Conservation (phyloP, 2,113 vertebrate genomes). For the Corydoras maculifer region DNA sequence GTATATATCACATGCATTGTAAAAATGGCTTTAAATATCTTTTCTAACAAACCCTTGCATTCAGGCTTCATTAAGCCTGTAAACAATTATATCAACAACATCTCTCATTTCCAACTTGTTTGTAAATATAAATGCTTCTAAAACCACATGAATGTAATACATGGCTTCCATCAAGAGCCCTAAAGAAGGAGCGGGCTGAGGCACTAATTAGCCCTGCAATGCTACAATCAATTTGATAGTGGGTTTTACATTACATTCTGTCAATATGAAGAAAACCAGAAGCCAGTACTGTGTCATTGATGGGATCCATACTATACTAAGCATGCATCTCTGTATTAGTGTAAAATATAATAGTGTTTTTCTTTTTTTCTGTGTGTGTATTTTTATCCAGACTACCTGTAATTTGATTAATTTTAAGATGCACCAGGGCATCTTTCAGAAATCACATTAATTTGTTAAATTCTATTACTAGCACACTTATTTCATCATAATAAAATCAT, state of each 20-base stretch:
- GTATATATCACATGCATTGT: too few species aligned
- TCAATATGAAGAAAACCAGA: slow-evolving; percentile 50
- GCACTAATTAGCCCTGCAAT: slow-evolving; percentile 48
- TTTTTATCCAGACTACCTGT: too few species aligned
- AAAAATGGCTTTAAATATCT: too few species aligned
- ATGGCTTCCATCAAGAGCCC: slow-evolving; percentile 33
- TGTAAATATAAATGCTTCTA: slow-evolving; percentile 31
- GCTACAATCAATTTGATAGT: slow-evolving; percentile 50
- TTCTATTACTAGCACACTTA: too few species aligned
- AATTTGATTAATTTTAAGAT: too few species aligned
- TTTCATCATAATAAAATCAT: too few species aligned
- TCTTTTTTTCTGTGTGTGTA: too few species aligned
- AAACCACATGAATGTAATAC: slow-evolving; percentile 34
- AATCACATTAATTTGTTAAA: too few species aligned
- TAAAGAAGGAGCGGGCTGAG: slow-evolving; percentile 30
- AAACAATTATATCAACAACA: neutral
- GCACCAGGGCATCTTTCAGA: too few species aligned
- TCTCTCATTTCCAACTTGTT: slow-evolving; percentile 12
- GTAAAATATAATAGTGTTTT: too few species aligned
- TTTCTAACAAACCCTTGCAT: too few species aligned
- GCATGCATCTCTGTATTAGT: neutral
- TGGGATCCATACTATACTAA: slow-evolving; percentile 22
- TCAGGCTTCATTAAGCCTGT: neutral
- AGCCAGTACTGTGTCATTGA: slow-evolving; percentile 44
- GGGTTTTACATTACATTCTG: slow-evolving; percentile 53